Conservation (phyloP, 2,888 invertebrate species). For the Thymelicus sylvestris region DNA sequence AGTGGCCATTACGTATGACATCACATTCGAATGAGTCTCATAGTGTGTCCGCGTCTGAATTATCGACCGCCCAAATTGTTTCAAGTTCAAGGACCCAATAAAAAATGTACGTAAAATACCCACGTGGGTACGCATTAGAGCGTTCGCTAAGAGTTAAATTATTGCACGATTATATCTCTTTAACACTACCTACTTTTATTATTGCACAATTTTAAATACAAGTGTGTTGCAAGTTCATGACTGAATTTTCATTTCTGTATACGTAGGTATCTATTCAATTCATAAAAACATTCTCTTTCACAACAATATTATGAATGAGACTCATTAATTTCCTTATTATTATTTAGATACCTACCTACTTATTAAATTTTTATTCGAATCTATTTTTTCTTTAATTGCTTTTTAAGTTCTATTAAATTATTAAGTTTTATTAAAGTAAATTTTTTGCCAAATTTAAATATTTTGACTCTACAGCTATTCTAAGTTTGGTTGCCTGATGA, state of each 20-base stretch:
- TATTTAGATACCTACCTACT: no score
- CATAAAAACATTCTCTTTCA: no score
- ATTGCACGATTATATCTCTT: constrained; percentile 51
- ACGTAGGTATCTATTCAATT: no score
- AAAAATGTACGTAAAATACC: constrained; percentile 61
- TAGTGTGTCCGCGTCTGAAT: constrained; percentile 60
- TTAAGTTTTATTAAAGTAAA: no score
- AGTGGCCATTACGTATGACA: constrained; percentile 60
- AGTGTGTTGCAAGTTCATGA: neutral
- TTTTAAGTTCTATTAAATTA: no score
- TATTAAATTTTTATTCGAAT: no score
- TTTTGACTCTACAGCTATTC: constrained; percentile 33
- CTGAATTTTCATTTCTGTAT: neutral
- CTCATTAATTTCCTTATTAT: no score
- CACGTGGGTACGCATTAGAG: constrained; percentile 60
- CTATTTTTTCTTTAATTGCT: no score
- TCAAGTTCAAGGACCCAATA: constrained; percentile 82
- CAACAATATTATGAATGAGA: no score
- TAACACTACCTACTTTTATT: constrained; percentile 40
- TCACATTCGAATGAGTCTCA: constrained; percentile 60
- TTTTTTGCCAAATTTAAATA: neutral
- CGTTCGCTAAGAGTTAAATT: constrained; percentile 64
- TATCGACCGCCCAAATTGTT: constrained; percentile 80
- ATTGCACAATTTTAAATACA: constrained; percentile 45
- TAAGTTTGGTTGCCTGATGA: constrained; percentile 46